These are phyloP conservation scores for Yponomeuta cagnagella DNA, from an alignment of 2,888 invertebrate genomes.

Conservation along the genomic window DNA sequence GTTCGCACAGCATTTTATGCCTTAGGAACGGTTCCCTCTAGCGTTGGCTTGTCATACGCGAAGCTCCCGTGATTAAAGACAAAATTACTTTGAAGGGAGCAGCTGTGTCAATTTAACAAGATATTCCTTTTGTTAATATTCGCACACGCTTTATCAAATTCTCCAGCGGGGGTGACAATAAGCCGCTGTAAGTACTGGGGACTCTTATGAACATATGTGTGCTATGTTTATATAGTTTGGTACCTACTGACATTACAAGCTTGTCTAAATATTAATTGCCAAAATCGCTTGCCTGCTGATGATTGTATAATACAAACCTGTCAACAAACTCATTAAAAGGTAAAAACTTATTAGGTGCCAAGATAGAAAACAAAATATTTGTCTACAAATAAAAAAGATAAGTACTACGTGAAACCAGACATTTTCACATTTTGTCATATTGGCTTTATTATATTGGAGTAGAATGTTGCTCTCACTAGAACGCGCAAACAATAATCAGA, in stretches of 20 bases:
- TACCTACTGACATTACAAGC: neutral
- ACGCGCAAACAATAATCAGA: slow-evolving; percentile 24
- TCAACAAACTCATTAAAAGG: neutral
- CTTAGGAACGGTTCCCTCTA: slow-evolving; percentile 21
- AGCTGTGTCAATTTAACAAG: slow-evolving; percentile 74
- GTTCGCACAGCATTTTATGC: slow-evolving; percentile 42
- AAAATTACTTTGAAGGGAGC: slow-evolving; percentile 39
- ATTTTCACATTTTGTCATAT: no score
- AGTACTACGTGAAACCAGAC: no score
- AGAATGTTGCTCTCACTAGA: neutral
- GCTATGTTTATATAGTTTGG: neutral
- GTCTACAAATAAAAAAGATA: no score
- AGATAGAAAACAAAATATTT: no score
- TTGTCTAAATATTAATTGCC: neutral
- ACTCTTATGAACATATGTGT: slow-evolving; percentile 3
- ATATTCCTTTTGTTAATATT: slow-evolving; percentile 77
- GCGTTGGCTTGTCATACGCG: slow-evolving; percentile 14
- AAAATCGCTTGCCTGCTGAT: neutral
- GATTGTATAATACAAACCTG: neutral
- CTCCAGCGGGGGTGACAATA: slow-evolving; percentile 76
- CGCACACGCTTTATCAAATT: slow-evolving; percentile 77
- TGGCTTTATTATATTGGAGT: no score
- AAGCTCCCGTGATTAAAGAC: slow-evolving; percentile 31
- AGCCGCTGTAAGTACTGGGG: slow-evolving; percentile 71
- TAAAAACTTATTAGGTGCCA: neutral